Evolutionary conservation across 2,113 vertebrate genomes (phyloP).

Genomic region (Colistium nudipinnis): DNA sequence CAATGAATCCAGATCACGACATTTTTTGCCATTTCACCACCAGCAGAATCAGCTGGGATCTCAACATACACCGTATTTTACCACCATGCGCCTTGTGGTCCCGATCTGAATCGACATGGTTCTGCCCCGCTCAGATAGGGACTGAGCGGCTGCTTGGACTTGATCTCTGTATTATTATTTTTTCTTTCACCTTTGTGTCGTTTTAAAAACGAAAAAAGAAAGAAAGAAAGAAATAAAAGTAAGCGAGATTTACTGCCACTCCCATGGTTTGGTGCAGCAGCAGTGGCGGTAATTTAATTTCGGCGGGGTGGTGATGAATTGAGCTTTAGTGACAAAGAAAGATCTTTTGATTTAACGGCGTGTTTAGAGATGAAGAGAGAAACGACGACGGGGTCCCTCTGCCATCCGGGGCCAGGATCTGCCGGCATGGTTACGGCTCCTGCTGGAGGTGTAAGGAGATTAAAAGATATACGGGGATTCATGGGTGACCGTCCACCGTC

Average conservation of each 20-base stretch:
- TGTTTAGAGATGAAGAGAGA: constrained; percentile 44
- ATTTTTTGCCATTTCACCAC: no score
- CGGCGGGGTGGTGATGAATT: constrained; percentile 26
- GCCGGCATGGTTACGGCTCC: background rate
- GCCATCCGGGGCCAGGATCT: constrained; percentile 10
- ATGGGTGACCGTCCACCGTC: background rate
- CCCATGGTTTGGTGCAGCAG: constrained; percentile 31
- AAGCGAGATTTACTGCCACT: constrained; percentile 40
- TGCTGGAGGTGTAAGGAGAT: constrained; percentile 9
- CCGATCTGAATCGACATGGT: constrained; percentile 3
- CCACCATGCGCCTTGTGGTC: no score
- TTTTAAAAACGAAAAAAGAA: no score
- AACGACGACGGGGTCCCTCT: background rate
- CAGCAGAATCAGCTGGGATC: no score
- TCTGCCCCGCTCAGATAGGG: background rate
- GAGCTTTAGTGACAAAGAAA: constrained; percentile 17
- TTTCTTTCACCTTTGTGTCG: no score
- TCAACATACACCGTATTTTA: no score
- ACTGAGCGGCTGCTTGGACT: background rate
- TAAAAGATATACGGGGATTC: background rate
- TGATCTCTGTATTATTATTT: no score
- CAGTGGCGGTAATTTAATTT: constrained; percentile 37
- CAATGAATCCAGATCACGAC: no score
- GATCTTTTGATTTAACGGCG: constrained; percentile 30
- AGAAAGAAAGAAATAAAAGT: no score